Evolutionary conservation across 2,888 invertebrate genomes (phyloP), one percentile per base, ranked within the genome.

Genomic region (Ornithoptera alexandrae): DNA sequence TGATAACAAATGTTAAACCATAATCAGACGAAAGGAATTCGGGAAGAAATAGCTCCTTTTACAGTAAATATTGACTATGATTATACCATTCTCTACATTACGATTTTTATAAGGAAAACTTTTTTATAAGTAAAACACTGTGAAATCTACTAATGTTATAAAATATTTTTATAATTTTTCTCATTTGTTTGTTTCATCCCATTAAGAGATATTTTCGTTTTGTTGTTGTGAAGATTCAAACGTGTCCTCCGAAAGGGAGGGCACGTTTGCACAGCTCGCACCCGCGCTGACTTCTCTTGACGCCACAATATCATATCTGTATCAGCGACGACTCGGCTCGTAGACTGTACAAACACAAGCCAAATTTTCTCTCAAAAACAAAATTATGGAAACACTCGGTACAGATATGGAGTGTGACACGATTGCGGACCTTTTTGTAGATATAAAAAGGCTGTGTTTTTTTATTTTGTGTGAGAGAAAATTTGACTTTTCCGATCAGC

Each of bases 271-370:
- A 46, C 50, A 22, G 72, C 68, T 67, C 72, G 73, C 72, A 74
- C 75, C 73, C 74, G 74, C 74, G 77, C 80, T 78, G 83, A 79
- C 82, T 62, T 66, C 84, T 81, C 83, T 77, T 72, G 78, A 80
- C 79, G 90, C 86, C 90, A 90, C 90, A 84, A 82, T 83, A 81
- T 86, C 90, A 90, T 89, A 90, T 91, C 91, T 91, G 90, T 91
- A 89, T 87, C 74, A 85, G 87, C 89, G 87, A 80, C 79, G 73
- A 76, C 73, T 84, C 83, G 85, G 83, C 87, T 78, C 78, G 79
- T 83, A 77, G 68, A 68, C 81, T 80, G 82, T 83, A 82, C 75
- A 74, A 75, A 76, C 30, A 17, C 50, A 75, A 83, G 89, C 90
- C 90, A 89, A 90, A 90, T 90, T 90, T 88, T 90, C 90, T 89